Percentiles rank a stretch among this genome's conserved stretches.
phyloP scores from a whole-genome alignment of 1,140 invertebrate species.

The Episyrphus balteatus region DNA sequence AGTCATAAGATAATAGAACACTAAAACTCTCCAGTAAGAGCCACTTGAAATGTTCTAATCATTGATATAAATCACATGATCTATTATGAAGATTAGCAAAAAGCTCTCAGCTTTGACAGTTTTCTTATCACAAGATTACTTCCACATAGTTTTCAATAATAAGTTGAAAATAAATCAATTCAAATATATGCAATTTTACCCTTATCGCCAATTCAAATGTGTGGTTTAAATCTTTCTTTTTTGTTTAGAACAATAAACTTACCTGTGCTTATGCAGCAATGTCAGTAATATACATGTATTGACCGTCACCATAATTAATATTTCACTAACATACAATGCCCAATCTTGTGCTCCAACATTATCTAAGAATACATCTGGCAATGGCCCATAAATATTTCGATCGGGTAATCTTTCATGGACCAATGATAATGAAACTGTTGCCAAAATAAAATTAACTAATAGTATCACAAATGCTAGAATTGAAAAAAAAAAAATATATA shows the following conservation, averaged over 20 bases:
- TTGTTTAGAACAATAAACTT: constrained; percentile 11
- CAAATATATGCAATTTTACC: too few relatives aligned
- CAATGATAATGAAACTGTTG: constrained; percentile 61
- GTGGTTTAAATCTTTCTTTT: too few relatives aligned
- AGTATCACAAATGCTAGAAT: constrained; percentile 50
- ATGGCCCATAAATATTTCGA: constrained; percentile 51
- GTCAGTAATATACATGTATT: constrained; percentile 61
- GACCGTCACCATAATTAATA: constrained; percentile 71
- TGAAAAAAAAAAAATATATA: constrained; percentile 4
- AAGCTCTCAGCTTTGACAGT: too few relatives aligned
- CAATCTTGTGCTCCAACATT: constrained; percentile 58
- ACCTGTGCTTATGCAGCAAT: constrained; percentile 75
- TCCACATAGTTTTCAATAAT: too few relatives aligned
- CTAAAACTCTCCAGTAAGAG: too few relatives aligned
- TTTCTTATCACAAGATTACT: too few relatives aligned
- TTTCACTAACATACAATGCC: constrained; percentile 74
- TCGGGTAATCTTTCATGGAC: constrained; percentile 78
- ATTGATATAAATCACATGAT: too few relatives aligned
- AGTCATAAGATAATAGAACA: too few relatives aligned
- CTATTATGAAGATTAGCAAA: too few relatives aligned
- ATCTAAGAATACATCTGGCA: constrained; percentile 73
- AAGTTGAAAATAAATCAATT: too few relatives aligned
- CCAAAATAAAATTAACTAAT: constrained; percentile 49
- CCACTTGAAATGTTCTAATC: too few relatives aligned
- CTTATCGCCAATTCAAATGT: too few relatives aligned